Evolutionary conservation across 2,797 vertebrate species (phyloP).

Genomic region (Chaenodraco wilsoni): DNA sequence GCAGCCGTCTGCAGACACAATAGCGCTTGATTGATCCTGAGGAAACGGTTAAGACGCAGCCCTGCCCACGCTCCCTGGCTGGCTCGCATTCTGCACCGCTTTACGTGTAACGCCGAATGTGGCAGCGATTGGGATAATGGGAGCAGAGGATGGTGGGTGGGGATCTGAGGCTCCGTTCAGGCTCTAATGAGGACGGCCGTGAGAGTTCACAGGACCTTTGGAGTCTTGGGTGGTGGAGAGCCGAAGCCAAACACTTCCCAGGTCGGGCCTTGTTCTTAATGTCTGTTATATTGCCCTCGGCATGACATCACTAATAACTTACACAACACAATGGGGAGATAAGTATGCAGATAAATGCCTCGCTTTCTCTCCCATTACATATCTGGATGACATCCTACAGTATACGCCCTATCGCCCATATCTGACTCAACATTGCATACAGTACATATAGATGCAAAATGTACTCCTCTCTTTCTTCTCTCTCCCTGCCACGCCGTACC

Average conservation of each 20-base stretch:
- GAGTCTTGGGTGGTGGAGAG: conserved; percentile 52
- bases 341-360: conserved; percentile 43
- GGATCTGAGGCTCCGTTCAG: conserved; percentile 51
- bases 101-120: conserved; percentile 68
- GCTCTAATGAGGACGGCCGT: conserved; percentile 57
- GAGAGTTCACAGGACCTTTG: conserved; percentile 49
- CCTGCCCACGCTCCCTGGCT: conserved; percentile 62
- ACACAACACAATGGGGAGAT: conserved; percentile 41
- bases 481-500: conserved; percentile 57
- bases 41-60: conserved; percentile 69
- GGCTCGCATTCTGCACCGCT: conserved; percentile 64
- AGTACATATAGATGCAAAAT: conserved; percentile 52
- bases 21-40: conserved; percentile 75
- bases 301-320: conserved; percentile 48
- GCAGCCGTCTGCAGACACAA: conserved; percentile 81
- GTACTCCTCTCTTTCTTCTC: conserved; percentile 56
- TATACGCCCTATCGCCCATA: conserved; percentile 57
- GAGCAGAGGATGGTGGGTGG: conserved; percentile 42
- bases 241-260: conserved; percentile 40
- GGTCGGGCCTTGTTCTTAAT: conserved; percentile 49
- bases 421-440: conserved; percentile 45
- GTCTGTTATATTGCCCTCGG: conserved; percentile 39
- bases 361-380: conserved; percentile 24
- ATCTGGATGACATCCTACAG: conserved; percentile 32
- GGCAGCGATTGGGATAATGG: conserved; percentile 67